Evolutionary conservation across 2,113 vertebrate species (phyloP).

Genomic region (Sclerurus mexicanus): DNA sequence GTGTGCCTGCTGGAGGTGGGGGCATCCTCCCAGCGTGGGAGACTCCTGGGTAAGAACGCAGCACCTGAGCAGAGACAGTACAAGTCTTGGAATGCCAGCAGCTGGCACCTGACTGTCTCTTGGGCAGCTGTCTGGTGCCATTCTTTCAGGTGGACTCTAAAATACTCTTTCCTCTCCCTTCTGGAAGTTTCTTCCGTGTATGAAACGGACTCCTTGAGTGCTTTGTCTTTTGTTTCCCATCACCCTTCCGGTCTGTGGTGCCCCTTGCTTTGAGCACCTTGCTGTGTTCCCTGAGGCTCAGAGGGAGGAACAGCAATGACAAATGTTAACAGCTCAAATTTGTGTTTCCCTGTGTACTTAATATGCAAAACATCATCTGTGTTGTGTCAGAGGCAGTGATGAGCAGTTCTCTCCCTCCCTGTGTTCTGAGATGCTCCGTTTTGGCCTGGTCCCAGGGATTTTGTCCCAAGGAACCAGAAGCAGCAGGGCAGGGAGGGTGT

Average conservation of each 20-base stretch:
- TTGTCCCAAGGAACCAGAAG: not conserved
- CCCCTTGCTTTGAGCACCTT: not conserved
- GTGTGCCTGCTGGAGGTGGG: not conserved
- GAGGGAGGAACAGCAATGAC: not conserved
- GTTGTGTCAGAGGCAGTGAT: not conserved
- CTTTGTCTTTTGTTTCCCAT: not conserved
- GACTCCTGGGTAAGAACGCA: not conserved
- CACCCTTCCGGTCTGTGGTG: not conserved
- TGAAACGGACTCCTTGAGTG: not conserved
- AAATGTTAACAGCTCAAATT: not conserved
- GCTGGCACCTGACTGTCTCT: not conserved
- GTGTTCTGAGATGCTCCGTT: not conserved
- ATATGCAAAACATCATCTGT: not conserved
- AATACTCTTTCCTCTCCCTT: not conserved
- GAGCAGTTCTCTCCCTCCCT: not conserved
- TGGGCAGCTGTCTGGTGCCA: not conserved
- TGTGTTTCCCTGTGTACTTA: not conserved
- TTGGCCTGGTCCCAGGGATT: not conserved
- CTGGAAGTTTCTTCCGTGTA: not conserved
- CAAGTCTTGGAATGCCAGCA: not conserved
- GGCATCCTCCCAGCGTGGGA: fast-evolving
- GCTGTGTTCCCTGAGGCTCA: not conserved
- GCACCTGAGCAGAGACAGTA: not conserved
- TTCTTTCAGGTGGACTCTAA: not conserved
- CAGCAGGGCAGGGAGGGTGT: not conserved